phyloP scores from a whole-genome alignment of 2,888 invertebrate genomes.

The Papilio demoleus region DNA sequence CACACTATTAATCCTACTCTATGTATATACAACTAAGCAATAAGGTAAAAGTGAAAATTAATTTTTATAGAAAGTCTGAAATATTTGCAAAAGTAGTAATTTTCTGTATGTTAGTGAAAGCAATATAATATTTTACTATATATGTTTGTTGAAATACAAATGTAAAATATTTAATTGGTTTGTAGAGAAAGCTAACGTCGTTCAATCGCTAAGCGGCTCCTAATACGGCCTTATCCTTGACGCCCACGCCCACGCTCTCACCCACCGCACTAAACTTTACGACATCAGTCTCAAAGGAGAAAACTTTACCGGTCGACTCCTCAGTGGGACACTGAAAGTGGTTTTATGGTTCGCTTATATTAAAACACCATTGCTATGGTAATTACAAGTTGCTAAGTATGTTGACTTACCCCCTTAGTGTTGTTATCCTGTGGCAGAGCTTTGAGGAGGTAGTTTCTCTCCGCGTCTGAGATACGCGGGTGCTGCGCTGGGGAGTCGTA shows the following conservation, averaged over 20 bases:
- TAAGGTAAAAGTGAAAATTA: too few species aligned
- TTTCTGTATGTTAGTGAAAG: not conserved
- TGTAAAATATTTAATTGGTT: slow-evolving; percentile 3
- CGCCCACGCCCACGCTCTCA: not conserved
- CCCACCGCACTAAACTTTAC: slow-evolving; percentile 25
- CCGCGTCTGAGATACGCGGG: slow-evolving; percentile 90
- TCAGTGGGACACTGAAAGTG: not conserved
- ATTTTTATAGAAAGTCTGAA: too few species aligned
- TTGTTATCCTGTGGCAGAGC: slow-evolving; percentile 86
- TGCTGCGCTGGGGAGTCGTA: slow-evolving; percentile 92
- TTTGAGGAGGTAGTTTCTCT: slow-evolving; percentile 88
- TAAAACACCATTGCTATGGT: not conserved
- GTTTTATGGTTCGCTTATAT: not conserved
- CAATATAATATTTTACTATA: not conserved
- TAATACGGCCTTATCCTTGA: slow-evolving; percentile 26
- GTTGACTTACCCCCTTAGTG: slow-evolving; percentile 80
- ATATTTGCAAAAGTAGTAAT: not conserved
- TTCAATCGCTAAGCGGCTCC: slow-evolving; percentile 2
- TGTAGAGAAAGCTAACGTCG: slow-evolving; percentile 27
- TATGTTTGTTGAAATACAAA: not conserved
- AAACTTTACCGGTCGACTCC: slow-evolving; percentile 14
- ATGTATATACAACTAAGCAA: too few species aligned
- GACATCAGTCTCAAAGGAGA: slow-evolving; percentile 13
- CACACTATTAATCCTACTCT: not conserved
- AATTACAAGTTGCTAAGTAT: not conserved